Evolutionary conservation across 1,140 invertebrate genomes (phyloP), one percentile per base, ranked within the genome.

Genomic region (Reticulitermes speratus): DNA sequence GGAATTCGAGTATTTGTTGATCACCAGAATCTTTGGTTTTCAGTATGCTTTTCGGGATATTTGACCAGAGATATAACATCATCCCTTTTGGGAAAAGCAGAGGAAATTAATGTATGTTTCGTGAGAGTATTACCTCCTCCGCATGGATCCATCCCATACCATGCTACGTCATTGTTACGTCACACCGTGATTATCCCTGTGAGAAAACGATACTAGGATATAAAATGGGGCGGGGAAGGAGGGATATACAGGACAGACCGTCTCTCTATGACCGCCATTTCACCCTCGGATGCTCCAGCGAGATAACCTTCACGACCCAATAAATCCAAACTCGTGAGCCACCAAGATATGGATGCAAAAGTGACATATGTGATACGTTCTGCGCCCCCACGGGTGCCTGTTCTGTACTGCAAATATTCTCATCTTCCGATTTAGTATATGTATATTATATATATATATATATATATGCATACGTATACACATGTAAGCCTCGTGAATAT

Each of bases 181-280:
- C 65, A 75, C 65, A 30, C 65, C 65, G n/a, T 75, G 65, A 75
- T 75, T 75, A 75, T 75, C 65, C 65, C 65, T 75, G 65, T 75
- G 65, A 75, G 65, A 30, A 75, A 75, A 75, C 25, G 65, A 75
- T 75, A 75, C 65, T 75, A 75, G 65, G 65, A 30, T 75, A 75
- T 75, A 75, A 75, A 16, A 21, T 38, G 19, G 52, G 52, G n/a
- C 7, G 65, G 65, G 65, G 65, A 0, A 8, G 55, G 25, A 2
- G 65, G 65, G 65, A 11, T 75, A 25, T 75, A 30, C 65, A 75
- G 65, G n/a, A 75, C n/a, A 14, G 65, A 75, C 65, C n/a, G 65
- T 8, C 65, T 75, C 65, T 75, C 65, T 75, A 30, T 75, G 65
- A 75, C 65, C 65, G 65, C 65, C 65, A 75, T 75, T 75, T 75